A percentile compares a stretch with the other conserved stretches of the same genome.
Evolutionary conservation across 2,888 invertebrate species (phyloP).

Genomic region (Tetranychus piercei): DNA sequence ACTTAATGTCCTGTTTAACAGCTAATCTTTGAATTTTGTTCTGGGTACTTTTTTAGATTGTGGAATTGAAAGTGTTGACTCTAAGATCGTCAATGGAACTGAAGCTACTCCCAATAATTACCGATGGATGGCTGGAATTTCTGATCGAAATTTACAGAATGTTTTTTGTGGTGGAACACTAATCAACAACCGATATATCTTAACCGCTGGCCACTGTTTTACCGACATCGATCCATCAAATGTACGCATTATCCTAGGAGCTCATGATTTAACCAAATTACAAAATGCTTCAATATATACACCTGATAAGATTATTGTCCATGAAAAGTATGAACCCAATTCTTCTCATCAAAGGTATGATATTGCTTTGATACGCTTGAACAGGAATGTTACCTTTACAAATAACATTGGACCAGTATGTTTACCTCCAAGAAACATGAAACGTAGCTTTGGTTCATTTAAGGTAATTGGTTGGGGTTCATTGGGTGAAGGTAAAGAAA

Average conservation of each 20-base stretch:
- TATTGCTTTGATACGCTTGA: conserved; percentile 12
- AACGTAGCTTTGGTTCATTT: conserved; percentile 5
- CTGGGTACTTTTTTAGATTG: neutral
- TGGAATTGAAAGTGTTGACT: neutral
- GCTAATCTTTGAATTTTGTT: too few species aligned
- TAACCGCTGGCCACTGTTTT: conserved; percentile 16
- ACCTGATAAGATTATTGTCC: conserved; percentile 7
- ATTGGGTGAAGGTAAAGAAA: conserved; percentile 8
- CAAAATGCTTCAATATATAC: conserved; percentile 3
- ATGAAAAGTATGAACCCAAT: conserved; percentile 12
- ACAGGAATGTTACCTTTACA: conserved; percentile 9
- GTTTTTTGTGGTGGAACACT: conserved; percentile 17
- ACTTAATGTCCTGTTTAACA: neutral
- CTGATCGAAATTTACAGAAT: neutral
- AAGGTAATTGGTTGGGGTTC: conserved; percentile 17
- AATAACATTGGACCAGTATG: conserved; percentile 13
- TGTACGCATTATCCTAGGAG: conserved; percentile 9
- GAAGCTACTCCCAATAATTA: conserved; percentile 9
- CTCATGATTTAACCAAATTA: conserved; percentile 11
- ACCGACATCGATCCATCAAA: neutral
- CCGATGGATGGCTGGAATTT: conserved; percentile 16
- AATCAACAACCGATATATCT: conserved; percentile 15
- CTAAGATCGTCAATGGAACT: conserved; percentile 1
- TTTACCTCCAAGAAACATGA: conserved; percentile 13
- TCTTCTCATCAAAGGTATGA: conserved; percentile 11